Conservation (phyloP, 2,888 invertebrate species). For the Helleia helle region DNA sequence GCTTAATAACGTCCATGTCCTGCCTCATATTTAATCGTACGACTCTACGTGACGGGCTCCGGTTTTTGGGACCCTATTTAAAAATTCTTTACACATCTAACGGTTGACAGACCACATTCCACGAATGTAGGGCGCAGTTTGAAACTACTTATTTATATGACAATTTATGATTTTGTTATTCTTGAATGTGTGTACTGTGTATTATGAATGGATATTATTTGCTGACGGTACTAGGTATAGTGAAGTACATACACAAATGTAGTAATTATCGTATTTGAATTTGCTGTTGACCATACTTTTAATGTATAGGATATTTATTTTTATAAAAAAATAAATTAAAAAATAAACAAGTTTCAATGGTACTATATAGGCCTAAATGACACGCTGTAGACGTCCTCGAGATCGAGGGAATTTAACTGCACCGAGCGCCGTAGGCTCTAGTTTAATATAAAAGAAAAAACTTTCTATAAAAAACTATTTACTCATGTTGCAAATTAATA, state of each 20-base stretch:
- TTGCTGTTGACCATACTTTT: neutral
- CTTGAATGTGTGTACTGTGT: neutral
- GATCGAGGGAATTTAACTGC: neutral
- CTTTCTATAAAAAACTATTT: neutral
- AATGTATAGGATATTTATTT: conserved; percentile 7
- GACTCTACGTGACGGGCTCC: neutral
- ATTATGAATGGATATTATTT: neutral
- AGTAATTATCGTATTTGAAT: neutral
- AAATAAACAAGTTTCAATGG: conserved; percentile 4
- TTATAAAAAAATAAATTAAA: conserved; percentile 5
- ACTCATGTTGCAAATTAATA: neutral
- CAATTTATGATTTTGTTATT: conserved; percentile 8
- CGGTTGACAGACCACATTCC: neutral
- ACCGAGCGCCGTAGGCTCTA: conserved; percentile 1
- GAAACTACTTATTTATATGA: neutral
- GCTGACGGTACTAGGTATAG: neutral
- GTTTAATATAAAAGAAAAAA: neutral
- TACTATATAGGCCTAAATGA: neutral
- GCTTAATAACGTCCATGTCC: neutral
- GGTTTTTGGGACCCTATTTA: neutral
- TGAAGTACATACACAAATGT: neutral
- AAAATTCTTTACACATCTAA: neutral
- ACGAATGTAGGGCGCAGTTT: neutral
- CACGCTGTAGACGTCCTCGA: neutral
- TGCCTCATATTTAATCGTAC: neutral